Evolutionary conservation across 37 sponge, comb jelly and placozoan species (phyloP).

Genomic region (Chondrilla cf. caribensis): DNA sequence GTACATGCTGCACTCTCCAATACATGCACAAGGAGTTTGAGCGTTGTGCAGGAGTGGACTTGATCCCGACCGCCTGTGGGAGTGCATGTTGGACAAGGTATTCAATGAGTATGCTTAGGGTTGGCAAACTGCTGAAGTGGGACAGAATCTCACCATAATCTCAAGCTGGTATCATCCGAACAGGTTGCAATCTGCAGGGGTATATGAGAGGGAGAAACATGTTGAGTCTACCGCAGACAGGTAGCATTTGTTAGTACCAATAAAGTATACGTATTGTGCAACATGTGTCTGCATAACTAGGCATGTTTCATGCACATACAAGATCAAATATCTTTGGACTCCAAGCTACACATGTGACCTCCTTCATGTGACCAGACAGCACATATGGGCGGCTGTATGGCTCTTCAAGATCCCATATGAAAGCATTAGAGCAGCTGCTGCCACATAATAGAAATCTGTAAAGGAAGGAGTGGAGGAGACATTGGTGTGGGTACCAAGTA

Average conservation of each 20-base stretch:
- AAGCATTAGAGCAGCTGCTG: slow-evolving; percentile 44
- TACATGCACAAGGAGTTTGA: background rate
- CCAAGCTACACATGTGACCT: slow-evolving; percentile 81
- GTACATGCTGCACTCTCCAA: background rate
- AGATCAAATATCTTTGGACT: slow-evolving; percentile 48
- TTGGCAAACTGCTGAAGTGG: background rate
- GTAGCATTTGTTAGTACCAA: no score
- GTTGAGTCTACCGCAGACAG: no score
- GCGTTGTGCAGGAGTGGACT: background rate
- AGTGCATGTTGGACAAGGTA: background rate
- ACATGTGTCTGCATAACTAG: no score
- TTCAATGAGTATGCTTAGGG: background rate
- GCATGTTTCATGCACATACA: background rate
- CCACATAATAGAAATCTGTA: slow-evolving; percentile 66
- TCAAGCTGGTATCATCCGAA: slow-evolving; percentile 52
- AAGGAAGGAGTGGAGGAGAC: background rate
- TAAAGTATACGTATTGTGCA: no score
- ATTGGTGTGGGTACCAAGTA: no score
- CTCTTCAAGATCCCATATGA: slow-evolving; percentile 68
- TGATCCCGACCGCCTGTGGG: no score
- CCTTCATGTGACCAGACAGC: slow-evolving; percentile 46
- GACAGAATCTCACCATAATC: slow-evolving; percentile 48
- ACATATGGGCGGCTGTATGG: slow-evolving; percentile 31
- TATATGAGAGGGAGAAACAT: background rate
- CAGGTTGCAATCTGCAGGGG: slow-evolving; percentile 54